phyloP scores from a whole-genome alignment of 2,797 vertebrate species.

The Neostethus bicornis region DNA sequence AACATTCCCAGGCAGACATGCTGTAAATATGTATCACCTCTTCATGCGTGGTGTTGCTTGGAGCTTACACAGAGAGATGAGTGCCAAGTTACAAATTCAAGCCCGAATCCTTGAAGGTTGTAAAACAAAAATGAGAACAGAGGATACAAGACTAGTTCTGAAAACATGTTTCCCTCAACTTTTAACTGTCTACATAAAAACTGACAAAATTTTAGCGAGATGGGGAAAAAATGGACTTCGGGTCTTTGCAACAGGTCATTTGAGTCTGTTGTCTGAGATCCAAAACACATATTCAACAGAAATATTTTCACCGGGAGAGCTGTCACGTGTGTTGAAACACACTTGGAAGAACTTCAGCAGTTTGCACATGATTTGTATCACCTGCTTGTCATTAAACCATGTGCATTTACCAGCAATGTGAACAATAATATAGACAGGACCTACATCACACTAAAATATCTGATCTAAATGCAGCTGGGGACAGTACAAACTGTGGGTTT shows the following conservation, averaged over 20 bases:
- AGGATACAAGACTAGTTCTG: conserved; percentile 19
- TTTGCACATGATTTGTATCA: conserved; percentile 73
- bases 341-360: conserved; percentile 68
- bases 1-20: conserved; percentile 67
- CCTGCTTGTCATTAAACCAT: conserved; percentile 69
- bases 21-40: conserved; percentile 43
- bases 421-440: conserved; percentile 54
- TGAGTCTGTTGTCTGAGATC: conserved; percentile 48
- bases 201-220: conserved; percentile 11
- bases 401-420: conserved; percentile 48
- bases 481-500: conserved; percentile 43
- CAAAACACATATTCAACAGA: conserved; percentile 63
- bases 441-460: conserved; percentile 61
- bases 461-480: conserved; percentile 55
- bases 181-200: conserved; percentile 37
- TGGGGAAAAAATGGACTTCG: conserved; percentile 29
- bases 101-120: conserved; percentile 31
- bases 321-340: conserved; percentile 65
- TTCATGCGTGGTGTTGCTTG: conserved; percentile 46
- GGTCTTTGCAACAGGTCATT: conserved; percentile 59
- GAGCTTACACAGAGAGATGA: conserved; percentile 40
- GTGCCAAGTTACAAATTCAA: conserved; percentile 42
- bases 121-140: conserved; percentile 33
- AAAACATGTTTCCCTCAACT: conserved; percentile 10
- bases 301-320: conserved; percentile 59